These are phyloP conservation scores for Falco cherrug DNA, from an alignment of 2,797 vertebrate genomes.

Conservation along the genomic window DNA sequence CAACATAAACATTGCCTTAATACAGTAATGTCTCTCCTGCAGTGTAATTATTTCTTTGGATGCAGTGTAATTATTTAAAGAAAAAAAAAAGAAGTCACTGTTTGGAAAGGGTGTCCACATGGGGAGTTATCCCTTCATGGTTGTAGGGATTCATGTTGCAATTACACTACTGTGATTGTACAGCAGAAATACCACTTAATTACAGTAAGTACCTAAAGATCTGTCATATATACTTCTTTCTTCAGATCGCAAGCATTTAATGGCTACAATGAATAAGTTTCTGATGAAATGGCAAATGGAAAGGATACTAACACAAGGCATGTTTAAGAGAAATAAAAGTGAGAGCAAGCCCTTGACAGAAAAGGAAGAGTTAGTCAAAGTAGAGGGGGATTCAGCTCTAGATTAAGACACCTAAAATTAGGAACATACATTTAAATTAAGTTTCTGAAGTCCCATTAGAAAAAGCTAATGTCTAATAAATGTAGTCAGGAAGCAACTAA, in stretches of 20 bases:
- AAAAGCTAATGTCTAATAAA: not conserved
- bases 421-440: not conserved
- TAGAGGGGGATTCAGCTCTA: not conserved
- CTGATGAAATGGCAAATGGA: not conserved
- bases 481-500: not conserved
- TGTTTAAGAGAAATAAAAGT: not conserved
- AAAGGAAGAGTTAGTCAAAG: not conserved
- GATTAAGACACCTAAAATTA: not conserved
- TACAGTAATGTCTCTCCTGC: not conserved
- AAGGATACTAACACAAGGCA: fast-evolving
- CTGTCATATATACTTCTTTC: not conserved
- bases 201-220: not conserved
- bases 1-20: not conserved
- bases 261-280: not conserved
- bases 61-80: not conserved
- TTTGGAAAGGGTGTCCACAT: not conserved
- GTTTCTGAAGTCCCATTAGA: not conserved
- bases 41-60: not conserved
- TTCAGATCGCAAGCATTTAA: not conserved
- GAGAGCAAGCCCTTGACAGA: not conserved
- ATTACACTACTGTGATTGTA: not conserved
- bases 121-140: not conserved
- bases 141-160: not conserved
- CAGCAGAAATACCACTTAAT: not conserved
- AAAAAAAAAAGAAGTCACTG: not conserved